A percentile compares a stretch with the other conserved stretches of the same genome.
Conservation (phyloP, 2,113 vertebrate genomes). For the Aphelocoma coerulescens region DNA sequence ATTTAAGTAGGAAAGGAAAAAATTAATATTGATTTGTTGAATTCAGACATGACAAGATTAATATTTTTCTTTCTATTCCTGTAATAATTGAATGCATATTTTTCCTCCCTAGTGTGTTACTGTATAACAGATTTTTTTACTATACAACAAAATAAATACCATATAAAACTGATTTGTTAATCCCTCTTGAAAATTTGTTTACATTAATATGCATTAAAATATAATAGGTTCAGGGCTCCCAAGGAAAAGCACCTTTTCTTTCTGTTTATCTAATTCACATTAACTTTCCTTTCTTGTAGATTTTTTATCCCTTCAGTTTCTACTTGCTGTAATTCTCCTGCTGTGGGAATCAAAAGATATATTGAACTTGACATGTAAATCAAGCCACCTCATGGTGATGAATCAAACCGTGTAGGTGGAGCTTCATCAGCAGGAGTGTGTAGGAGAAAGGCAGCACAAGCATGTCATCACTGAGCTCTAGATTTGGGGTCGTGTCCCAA, state of each 20-base stretch:
- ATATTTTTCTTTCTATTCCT: background rate
- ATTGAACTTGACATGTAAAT: background rate
- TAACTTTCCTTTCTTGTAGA: background rate
- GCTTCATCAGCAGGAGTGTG: background rate
- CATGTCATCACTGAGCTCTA: background rate
- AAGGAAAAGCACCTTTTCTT: background rate
- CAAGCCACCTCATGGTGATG: background rate
- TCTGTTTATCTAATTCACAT: background rate
- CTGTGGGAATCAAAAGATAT: background rate
- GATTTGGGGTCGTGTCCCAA: background rate
- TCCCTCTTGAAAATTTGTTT: background rate
- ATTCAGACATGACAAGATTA: background rate
- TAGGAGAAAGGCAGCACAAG: background rate
- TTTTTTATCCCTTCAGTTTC: background rate
- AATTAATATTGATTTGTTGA: background rate
- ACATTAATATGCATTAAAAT: background rate
- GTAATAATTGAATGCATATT: background rate
- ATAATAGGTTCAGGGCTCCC: background rate
- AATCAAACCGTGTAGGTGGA: constrained; percentile 6
- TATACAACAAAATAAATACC: background rate
- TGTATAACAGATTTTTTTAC: background rate
- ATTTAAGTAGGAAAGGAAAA: background rate
- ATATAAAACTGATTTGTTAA: background rate
- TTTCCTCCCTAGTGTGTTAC: background rate
- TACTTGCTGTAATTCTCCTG: background rate